Evolutionary conservation across 2,797 vertebrate species (phyloP).

Genomic region (Falco biarmicus): DNA sequence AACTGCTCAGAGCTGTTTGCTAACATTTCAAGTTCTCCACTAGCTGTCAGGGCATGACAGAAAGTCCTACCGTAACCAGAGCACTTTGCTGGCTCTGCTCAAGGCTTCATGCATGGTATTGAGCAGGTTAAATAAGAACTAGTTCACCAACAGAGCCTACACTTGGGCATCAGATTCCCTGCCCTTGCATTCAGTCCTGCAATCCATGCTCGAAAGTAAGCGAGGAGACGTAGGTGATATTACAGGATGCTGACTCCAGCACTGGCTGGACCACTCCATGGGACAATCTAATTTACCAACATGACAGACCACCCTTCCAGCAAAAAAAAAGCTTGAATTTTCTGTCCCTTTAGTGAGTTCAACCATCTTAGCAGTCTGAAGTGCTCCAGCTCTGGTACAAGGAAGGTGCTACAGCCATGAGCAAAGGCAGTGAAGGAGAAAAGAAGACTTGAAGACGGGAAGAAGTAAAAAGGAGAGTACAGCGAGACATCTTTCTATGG

Average conservation of each 20-base stretch:
- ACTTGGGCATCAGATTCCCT: background rate
- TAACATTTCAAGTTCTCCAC: background rate
- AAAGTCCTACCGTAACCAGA: background rate
- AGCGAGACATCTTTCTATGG: background rate
- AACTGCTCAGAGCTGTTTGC: background rate
- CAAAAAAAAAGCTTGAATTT: background rate
- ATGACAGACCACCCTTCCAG: background rate
- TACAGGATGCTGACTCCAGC: background rate
- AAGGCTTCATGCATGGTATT: background rate
- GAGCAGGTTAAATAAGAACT: background rate
- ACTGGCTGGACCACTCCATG: background rate
- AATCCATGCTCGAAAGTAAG: background rate
- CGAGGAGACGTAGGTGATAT: background rate
- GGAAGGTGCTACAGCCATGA: background rate
- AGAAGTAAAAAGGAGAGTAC: background rate
- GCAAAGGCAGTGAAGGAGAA: background rate
- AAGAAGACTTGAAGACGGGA: background rate
- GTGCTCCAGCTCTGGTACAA: background rate
- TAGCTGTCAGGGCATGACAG: background rate
- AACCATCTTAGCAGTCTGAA: background rate
- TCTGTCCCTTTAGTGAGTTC: background rate
- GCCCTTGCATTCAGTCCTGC: background rate
- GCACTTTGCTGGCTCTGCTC: background rate
- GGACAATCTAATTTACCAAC: background rate
- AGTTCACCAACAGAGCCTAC: background rate